phyloP scores from a whole-genome alignment of 2,888 invertebrate species.

The Conops quadrifasciatus region DNA sequence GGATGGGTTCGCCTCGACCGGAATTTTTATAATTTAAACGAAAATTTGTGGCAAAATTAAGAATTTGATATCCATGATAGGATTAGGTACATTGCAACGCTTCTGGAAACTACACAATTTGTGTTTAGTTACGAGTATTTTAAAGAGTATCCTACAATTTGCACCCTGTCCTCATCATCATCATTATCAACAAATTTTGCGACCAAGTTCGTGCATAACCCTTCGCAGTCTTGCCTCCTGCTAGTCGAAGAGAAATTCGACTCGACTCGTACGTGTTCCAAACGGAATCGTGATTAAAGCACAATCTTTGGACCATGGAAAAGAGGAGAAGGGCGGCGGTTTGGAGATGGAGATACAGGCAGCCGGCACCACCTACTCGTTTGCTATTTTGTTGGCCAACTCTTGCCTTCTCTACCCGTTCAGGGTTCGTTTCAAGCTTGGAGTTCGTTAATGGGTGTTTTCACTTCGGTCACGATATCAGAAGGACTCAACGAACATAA shows the following conservation, averaged over 20 bases:
- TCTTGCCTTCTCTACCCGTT: neutral
- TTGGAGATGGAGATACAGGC: neutral
- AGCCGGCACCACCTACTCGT: conserved; percentile 10
- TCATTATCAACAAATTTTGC: conserved; percentile 21
- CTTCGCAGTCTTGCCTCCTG: neutral
- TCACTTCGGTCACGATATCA: conserved; percentile 28
- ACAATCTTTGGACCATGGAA: conserved; percentile 10
- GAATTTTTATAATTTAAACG: too few relatives aligned
- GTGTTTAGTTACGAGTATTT: too few relatives aligned
- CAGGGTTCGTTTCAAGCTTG: conserved; percentile 10
- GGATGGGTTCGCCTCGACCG: too few relatives aligned
- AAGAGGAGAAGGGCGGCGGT: conserved; percentile 7
- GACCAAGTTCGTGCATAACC: conserved; percentile 20
- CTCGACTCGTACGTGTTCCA: conserved; percentile 5
- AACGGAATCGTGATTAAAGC: conserved; percentile 24
- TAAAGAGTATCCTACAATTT: conserved; percentile 3
- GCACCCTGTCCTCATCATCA: conserved; percentile 15
- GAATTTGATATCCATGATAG: too few relatives aligned
- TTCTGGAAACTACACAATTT: too few relatives aligned
- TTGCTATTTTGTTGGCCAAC: neutral
- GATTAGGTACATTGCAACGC: too few relatives aligned
- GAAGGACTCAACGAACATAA: conserved; percentile 8
- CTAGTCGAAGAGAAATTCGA: neutral
- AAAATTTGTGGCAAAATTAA: too few relatives aligned
- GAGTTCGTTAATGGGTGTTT: conserved; percentile 25